Evolutionary conservation across 1,140 invertebrate genomes (phyloP), one percentile per base, ranked within the genome.

Genomic region (Sarcophaga bullata): DNA sequence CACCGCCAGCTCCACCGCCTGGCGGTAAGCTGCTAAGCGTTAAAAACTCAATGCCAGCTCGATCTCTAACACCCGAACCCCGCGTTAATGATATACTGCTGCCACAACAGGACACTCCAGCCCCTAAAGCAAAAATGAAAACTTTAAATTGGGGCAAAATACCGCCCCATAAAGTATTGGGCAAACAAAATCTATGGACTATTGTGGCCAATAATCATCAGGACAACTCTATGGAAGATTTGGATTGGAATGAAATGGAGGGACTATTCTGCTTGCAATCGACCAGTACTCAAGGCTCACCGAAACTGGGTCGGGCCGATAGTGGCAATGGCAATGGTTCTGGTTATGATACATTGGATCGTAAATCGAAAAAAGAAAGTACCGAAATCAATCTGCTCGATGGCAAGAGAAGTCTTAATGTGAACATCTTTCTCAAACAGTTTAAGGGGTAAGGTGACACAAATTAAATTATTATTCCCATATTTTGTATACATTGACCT

Each of bases 361-460:
- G 93, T 84, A 92, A 91, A 85, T 91, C 92, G 73, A 91, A 95
- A 83, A 95, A 95, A 85, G 95, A 96, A 88, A 92, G 91, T 58
- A 92, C 92, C 0, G 94, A 95, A 72, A 97, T 98, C 84, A 95
- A 94, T 15, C 91, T 98, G 58, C 90, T 98, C 58, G 97, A 98
- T 90, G 96, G 96, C n/a, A 99, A 99, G 90, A 91, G 97, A 84
- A 99, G 97, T 90, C 91, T 99, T 52, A 99, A 98, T 87, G 96
- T 99, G 0, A 99, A 99, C 90, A 99, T 99, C 84, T 99, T 99
- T 91, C 92, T 99, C n/a, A 99, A 98, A 91, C 98, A 99, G 91
- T 99, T 99, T 89, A 92, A 96, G 91, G 96, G 94, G 95, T 95
- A 91, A 88, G 84, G 91, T 19, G 52, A 80, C 1, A 11, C n/a